Conservation (phyloP, 2,797 vertebrate species). For the Pelobates cultripes region DNA sequence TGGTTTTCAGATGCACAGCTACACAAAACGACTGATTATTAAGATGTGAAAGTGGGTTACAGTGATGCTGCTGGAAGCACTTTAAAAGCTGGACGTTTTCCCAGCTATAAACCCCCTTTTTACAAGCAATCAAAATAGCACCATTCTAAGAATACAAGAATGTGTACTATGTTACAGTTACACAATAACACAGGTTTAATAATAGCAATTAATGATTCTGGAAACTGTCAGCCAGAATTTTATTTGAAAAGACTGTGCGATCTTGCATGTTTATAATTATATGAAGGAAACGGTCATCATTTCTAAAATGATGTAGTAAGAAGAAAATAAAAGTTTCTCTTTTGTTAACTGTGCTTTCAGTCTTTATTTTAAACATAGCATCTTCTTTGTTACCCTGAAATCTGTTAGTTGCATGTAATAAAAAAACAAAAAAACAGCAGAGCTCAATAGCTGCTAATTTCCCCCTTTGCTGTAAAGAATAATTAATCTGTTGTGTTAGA, state of each 20-base stretch:
- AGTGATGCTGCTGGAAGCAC: no score
- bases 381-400: conserved; percentile 53
- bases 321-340: conserved; percentile 19
- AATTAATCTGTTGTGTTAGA: conserved; percentile 11
- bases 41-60: no score
- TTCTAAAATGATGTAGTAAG: not conserved
- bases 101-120: no score
- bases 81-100: no score
- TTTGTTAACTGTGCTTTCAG: conserved; percentile 52
- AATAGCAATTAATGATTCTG: conserved; percentile 48
- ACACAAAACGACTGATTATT: no score
- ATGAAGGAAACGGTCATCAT: conserved; percentile 40
- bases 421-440: conserved; percentile 20
- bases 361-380: conserved; percentile 57
- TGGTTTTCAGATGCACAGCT: no score
- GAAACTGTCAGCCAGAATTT: conserved; percentile 50
- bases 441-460: conserved; percentile 43
- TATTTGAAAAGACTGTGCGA: conserved; percentile 23
- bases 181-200: conserved; percentile 44
- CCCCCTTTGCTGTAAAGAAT: conserved; percentile 40
- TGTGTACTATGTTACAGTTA: conserved; percentile 20
- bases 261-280: conserved; percentile 60
- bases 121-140: no score
- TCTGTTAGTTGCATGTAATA: conserved; percentile 57
- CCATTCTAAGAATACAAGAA: conserved; percentile 10